phyloP scores from a whole-genome alignment of 2,113 vertebrate species.

The Pteronura brasiliensis region DNA sequence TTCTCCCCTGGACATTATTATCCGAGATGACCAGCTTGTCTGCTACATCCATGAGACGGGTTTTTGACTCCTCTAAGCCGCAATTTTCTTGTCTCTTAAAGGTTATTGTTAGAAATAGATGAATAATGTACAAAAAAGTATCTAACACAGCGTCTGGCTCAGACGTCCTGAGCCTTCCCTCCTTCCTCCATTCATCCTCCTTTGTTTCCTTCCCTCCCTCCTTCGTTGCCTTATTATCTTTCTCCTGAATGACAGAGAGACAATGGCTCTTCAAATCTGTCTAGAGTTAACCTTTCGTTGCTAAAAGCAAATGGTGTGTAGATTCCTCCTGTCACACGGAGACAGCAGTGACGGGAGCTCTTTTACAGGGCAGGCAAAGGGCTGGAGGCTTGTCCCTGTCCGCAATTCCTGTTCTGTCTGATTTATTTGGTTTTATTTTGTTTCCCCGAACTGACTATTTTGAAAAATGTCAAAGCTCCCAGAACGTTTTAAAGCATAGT shows the following conservation, averaged over 20 bases:
- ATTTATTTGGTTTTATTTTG: neutral
- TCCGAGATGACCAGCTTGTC: neutral
- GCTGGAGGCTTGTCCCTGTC: neutral
- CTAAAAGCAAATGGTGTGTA: neutral
- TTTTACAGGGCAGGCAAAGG: neutral
- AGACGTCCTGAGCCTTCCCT: fast-evolving
- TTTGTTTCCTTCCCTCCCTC: neutral
- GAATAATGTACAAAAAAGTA: neutral
- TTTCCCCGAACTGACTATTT: neutral
- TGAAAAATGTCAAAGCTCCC: neutral
- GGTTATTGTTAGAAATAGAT: neutral
- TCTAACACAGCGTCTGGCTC: fast-evolving
- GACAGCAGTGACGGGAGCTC: neutral
- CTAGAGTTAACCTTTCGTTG: neutral
- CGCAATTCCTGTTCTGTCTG: neutral
- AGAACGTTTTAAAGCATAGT: neutral
- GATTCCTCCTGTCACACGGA: neutral
- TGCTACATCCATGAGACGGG: neutral
- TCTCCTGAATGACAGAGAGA: neutral
- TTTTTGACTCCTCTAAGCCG: neutral
- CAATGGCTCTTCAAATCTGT: neutral
- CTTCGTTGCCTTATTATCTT: neutral
- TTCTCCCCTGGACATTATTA: neutral
- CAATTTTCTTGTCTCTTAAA: neutral
- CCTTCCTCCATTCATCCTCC: neutral